Percentiles rank a stretch among this genome's conserved stretches.
These are phyloP conservation scores for Charadrius vociferus DNA, from an alignment of 2,113 vertebrate genomes.

Conservation along the genomic window DNA sequence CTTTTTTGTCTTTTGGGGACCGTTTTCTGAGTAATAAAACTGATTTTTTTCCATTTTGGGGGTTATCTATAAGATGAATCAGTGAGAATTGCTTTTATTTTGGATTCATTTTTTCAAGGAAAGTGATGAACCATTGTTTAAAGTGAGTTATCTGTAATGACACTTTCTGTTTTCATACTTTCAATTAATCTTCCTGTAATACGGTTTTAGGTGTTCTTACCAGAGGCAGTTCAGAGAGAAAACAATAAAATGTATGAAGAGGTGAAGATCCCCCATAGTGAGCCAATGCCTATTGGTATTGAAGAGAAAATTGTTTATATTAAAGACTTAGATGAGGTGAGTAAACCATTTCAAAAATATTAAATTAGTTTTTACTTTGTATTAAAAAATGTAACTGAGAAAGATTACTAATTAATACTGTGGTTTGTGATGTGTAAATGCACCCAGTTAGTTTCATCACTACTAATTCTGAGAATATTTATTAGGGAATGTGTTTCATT, in stretches of 20 bases:
- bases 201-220: slow-evolving; percentile 86
- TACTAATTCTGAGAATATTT: not conserved
- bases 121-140: not conserved
- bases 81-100: not conserved
- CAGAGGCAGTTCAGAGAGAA: slow-evolving; percentile 90
- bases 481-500: not conserved
- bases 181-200: slow-evolving; percentile 18
- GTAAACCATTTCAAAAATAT: slow-evolving; percentile 22
- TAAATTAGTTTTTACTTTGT: not conserved
- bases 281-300: slow-evolving; percentile 90
- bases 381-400: not conserved
- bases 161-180: not conserved
- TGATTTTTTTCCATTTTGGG: not conserved
- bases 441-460: not conserved
- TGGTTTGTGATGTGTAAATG: not conserved
- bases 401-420: not conserved
- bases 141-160: not conserved
- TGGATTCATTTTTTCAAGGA: not conserved
- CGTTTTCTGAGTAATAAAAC: not conserved
- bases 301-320: slow-evolving; percentile 93
- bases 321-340: slow-evolving; percentile 92
- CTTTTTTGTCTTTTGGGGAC: not conserved
- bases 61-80: not conserved
- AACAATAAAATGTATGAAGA: slow-evolving; percentile 95
- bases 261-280: slow-evolving; percentile 89